Evolutionary conservation across 1,140 invertebrate species (phyloP), one percentile per base, ranked within the genome.

Genomic region (Papilio glaucus): DNA sequence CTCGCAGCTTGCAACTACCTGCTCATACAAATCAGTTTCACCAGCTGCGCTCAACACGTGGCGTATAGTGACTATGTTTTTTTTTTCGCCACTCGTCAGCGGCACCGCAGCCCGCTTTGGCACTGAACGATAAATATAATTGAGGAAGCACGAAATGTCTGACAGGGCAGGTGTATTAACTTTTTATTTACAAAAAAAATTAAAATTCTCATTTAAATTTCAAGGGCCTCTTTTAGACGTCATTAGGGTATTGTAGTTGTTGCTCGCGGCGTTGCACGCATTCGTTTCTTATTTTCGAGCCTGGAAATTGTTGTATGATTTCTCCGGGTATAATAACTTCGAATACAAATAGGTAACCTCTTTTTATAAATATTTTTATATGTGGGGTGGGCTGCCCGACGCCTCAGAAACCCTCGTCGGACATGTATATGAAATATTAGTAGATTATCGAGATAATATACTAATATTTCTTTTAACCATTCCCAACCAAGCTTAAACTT

Each of bases 41-140:
- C 29, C 62, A 65, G 62, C 62, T 65, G 62, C 33, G 7, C 15
- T 12, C 15, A 41, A 41, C 62, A 65, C 33, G 62, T 38, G 62
- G 29, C 29, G n/a, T 65, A 41, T 38, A 41, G 4, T 29, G 29
- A n/a, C 15, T 7, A 18, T 49, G 45, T 49, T 49, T 57, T 13
- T 13, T 65, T 65, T 65, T 65, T 65, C 33, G 15, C 18, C 10
- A 39, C 61, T 39, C 62, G 37, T 65, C 62, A n/a, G n/a, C n/a
- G n/a, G n/a, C n/a, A 65, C 29, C 37, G 6, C 15, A 33, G 60
- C 60, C 62, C 29, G 37, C 62, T 65, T 38, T 65, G 37, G 15
- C 62, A 37, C 29, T 39, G 62, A 65, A 37, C 62, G 33, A 39
- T 65, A 38, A 65, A 65, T 13, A 65, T 65, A 65, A 65, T 65